Base-by-base conservation (phyloP, 2,888 invertebrate species). In the Dorcus hopei region DNA sequence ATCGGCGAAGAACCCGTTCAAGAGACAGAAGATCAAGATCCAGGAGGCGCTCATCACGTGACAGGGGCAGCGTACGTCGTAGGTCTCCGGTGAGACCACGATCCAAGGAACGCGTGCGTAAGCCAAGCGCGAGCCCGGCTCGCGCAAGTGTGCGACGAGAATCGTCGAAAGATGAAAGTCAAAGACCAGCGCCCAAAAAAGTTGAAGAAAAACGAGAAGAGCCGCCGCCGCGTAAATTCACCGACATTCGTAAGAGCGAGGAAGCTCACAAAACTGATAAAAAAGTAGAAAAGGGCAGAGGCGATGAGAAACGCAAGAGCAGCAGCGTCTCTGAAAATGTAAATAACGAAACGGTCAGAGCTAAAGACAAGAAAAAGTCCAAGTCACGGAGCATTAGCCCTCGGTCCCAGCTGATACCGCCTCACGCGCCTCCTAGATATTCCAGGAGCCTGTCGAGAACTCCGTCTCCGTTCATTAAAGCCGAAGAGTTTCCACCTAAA, bases 371-470 rank as follows among this genome's bases (percentile, higher is more conserved):
- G 54, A 76, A 73, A 62, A 73, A 71, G 61, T 71, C 74, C 9
- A 77, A 75, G 63, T 75, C 77, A 9, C 70, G 76, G 51, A 79
- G 79, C 61, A 61, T 71, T 57, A 78, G 77, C 64, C 74, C 74
- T 1, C 71, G 72, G 54, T 69, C 71, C 50, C 69, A 70, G 58
- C 71, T 74, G n/a, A 75, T 77, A 48, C 77, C 77, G n/a, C 77
- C 78, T 3, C 71, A 76, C 52, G 77, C 78, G 26, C 78, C 77
- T 14, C 76, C 78, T 7, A 66, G 88, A 73, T 89, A 86, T 74
- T 89, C 88, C 19, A 84, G 85, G 74, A 92, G 91, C 71, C 81
- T 91, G 45, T 93, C 93, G n/a, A 84, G 92, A 63, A 93, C 92
- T 0, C 92, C 93, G 9, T 92, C 93, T 11, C 92, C 93, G 45